Evolutionary conservation across 1,140 invertebrate genomes (phyloP).

Genomic region (Cyphomyrmex costatus): DNA sequence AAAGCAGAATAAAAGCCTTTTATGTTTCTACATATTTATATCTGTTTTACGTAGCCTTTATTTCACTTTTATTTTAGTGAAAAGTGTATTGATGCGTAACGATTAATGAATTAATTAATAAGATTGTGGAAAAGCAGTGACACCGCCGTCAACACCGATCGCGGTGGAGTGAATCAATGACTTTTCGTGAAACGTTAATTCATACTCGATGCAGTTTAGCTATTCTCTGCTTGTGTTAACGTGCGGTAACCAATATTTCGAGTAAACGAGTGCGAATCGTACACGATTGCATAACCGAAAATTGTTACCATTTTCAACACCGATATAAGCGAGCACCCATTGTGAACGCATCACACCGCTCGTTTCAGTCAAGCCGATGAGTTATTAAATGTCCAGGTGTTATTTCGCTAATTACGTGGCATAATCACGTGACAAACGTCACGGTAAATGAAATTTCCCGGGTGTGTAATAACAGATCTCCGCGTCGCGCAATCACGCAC

Average conservation of each 20-base stretch:
- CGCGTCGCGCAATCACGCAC: slow-evolving; percentile 12
- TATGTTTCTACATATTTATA: background rate
- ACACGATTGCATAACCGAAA: slow-evolving; percentile 15
- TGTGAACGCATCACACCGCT: slow-evolving; percentile 48
- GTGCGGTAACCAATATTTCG: slow-evolving; percentile 43
- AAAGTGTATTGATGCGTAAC: background rate
- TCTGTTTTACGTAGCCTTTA: background rate
- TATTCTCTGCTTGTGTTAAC: slow-evolving; percentile 39
- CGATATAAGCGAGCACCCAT: background rate
- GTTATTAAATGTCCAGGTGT: slow-evolving; percentile 70
- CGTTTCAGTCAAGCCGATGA: slow-evolving; percentile 55
- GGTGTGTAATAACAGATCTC: slow-evolving; percentile 55
- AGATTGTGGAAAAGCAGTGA: background rate
- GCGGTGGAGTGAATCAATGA: slow-evolving; percentile 41
- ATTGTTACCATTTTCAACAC: slow-evolving; percentile 57
- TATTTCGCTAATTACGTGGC: slow-evolving; percentile 67
- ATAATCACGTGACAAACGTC: slow-evolving; percentile 67
- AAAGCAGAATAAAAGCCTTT: background rate
- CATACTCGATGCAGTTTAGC: slow-evolving; percentile 35
- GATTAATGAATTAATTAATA: slow-evolving; percentile 29
- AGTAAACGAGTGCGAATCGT: slow-evolving; percentile 45
- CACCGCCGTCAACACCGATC: slow-evolving; percentile 26
- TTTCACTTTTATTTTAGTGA: background rate
- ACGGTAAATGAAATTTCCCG: slow-evolving; percentile 65
- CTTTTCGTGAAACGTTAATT: slow-evolving; percentile 39